phyloP scores from a whole-genome alignment of 2,113 vertebrate species.

The Phaethon lepturus region DNA sequence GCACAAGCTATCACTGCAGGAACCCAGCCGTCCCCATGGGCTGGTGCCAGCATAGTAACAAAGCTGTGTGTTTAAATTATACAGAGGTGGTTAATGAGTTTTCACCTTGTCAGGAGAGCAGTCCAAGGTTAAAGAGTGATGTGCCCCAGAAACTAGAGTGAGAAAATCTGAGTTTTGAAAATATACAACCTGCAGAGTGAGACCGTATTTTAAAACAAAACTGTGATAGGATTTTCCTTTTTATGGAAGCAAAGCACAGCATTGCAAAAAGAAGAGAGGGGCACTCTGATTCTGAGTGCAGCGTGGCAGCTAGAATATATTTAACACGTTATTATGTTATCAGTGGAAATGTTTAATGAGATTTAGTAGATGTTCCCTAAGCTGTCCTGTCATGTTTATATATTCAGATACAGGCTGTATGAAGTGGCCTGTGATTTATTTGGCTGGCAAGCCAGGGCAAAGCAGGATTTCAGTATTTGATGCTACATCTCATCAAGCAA shows the following conservation, averaged over 20 bases:
- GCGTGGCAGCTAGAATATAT: constrained; percentile 11
- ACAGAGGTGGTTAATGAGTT: constrained; percentile 4
- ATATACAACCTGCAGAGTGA: background rate
- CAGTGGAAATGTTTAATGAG: constrained; percentile 42
- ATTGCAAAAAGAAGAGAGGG: background rate
- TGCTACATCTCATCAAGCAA: background rate
- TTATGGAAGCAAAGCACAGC: background rate
- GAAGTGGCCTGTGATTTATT: constrained; percentile 34
- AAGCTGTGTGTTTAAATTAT: constrained; percentile 14
- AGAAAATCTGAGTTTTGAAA: constrained; percentile 35
- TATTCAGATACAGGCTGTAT: background rate
- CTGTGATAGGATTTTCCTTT: background rate
- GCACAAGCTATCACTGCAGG: background rate
- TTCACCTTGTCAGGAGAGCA: constrained; percentile 19
- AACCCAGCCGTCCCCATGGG: background rate
- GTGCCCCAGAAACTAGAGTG: constrained; percentile 21
- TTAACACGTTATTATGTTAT: constrained; percentile 28
- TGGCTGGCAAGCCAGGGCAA: constrained; percentile 3
- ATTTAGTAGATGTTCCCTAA: constrained; percentile 35
- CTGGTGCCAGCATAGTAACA: background rate
- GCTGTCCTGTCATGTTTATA: constrained; percentile 18
- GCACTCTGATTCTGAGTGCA: background rate
- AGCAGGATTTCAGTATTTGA: background rate
- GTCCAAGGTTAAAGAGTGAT: constrained; percentile 4
- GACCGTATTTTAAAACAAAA: constrained; percentile 10